Percentiles rank a stretch among this genome's conserved stretches.
Conservation (phyloP, 2,797 vertebrate genomes). For the Manis crassicaudata region DNA sequence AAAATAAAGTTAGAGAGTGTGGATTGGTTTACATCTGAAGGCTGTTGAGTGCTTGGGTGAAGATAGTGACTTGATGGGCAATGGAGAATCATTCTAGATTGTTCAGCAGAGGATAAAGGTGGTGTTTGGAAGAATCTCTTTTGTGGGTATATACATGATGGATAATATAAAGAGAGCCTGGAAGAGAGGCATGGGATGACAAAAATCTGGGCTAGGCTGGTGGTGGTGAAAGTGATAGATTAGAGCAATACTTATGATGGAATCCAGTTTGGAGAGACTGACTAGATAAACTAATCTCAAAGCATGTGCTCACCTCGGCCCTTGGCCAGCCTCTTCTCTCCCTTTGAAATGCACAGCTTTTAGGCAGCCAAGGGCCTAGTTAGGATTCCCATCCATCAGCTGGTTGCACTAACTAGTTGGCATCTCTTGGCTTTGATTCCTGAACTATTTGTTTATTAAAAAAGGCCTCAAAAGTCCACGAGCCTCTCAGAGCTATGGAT, state of each 20-base stretch:
- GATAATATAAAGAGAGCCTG: neutral
- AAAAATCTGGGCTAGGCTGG: neutral
- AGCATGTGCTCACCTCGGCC: neutral
- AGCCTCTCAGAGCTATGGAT: neutral
- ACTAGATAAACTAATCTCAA: neutral
- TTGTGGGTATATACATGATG: neutral
- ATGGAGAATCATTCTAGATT: neutral
- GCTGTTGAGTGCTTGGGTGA: neutral
- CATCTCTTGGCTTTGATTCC: constrained; percentile 42
- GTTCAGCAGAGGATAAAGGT: neutral
- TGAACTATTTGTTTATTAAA: constrained; percentile 37
- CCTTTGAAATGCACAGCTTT: neutral
- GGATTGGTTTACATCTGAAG: neutral
- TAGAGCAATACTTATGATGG: neutral
- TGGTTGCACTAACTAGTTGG: neutral
- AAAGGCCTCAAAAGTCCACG: neutral
- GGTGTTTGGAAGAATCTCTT: neutral
- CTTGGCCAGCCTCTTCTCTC: neutral
- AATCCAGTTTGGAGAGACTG: neutral
- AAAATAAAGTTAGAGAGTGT: neutral
- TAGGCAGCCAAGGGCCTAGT: neutral
- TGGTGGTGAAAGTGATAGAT: neutral
- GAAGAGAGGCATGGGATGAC: neutral
- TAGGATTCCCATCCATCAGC: neutral
- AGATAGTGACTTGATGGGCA: neutral